A percentile compares a stretch with the other conserved stretches of the same genome.
These are phyloP conservation scores for Tachina lurida DNA, from an alignment of 2,888 invertebrate species.

Conservation along the genomic window DNA sequence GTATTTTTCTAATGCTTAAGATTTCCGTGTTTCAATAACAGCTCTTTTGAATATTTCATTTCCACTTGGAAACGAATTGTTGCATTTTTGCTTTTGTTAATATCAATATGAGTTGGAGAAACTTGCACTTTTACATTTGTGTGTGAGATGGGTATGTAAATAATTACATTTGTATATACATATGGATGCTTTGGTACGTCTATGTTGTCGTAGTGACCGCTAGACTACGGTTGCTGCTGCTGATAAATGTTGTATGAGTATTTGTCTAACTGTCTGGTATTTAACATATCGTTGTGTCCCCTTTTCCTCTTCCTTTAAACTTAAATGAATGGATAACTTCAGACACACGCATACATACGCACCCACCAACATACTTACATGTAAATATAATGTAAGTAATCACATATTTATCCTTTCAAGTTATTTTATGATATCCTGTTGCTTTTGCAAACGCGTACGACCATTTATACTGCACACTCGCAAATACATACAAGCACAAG, in stretches of 20 bases:
- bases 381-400: background rate
- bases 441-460: conserved; percentile 46
- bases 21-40: background rate
- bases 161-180: background rate
- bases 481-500: background rate
- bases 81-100: background rate
- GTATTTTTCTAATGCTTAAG: background rate
- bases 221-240: conserved; percentile 46
- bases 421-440: conserved; percentile 68
- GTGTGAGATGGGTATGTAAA: background rate
- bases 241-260: conserved; percentile 37
- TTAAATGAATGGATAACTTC: conserved; percentile 38
- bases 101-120: background rate
- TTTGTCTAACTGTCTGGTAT: conserved; percentile 65
- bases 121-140: background rate
- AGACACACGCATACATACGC: conserved; percentile 15
- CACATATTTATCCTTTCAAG: conserved; percentile 63
- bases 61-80: conserved; percentile 15
- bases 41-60: background rate
- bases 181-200: background rate
- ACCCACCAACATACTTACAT: background rate
- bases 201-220: conserved; percentile 48
- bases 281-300: conserved; percentile 50
- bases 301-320: background rate
- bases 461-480: background rate